Base-by-base conservation (phyloP, 2,797 vertebrate genomes). In the Pipistrellus kuhlii region DNA sequence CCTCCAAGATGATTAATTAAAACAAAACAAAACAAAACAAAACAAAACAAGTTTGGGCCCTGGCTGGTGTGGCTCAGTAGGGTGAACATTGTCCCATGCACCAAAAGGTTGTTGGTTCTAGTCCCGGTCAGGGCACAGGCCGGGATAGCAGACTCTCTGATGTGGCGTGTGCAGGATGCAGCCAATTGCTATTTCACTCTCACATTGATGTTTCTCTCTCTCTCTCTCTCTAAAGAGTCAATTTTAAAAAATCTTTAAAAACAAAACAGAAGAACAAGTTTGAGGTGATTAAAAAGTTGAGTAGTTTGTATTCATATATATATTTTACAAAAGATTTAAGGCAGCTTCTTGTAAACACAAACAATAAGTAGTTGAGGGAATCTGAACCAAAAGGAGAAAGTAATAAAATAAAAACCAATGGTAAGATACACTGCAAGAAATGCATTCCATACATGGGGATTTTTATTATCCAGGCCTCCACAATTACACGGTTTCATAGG, bases 331-430 rank as follows among this genome's bases (percentile, higher is more conserved):
- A 85, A 44, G 51, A 35, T 35, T 57, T 81, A 77, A 88, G 69
- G 30, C 21, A 78, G 57, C 41, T 93, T 62, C 72, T 93, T 85
- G 48, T 78, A 69, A 94, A 91, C 32, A 57, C 21, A 76, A 92
- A 73, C 44, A 68, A 78, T 5, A 83, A 72, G 78, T 15, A 51
- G 11, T 59, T 62, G 38, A 69, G 51, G 86, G 35, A 91, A 77
- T 73, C 27, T 32, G 38, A 91, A 78, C 53, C 76, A 89, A 91
- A 95, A 64, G 20, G 35, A 23, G 83, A 85, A 73, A 44, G 10
- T 41, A 85, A 71, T 86, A 71, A 92, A 90, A 72, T 57, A 44
- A 57, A 73, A 76, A 46, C 5, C 55, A 85, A 93, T 23, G 64
- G n/a, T 68, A 87, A 93, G 88, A 66, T 51, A 46, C 59, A 91